Evolutionary conservation across 2,797 vertebrate species (phyloP), one percentile per base, ranked within the genome.

Genomic region (Acanthurus tractus): DNA sequence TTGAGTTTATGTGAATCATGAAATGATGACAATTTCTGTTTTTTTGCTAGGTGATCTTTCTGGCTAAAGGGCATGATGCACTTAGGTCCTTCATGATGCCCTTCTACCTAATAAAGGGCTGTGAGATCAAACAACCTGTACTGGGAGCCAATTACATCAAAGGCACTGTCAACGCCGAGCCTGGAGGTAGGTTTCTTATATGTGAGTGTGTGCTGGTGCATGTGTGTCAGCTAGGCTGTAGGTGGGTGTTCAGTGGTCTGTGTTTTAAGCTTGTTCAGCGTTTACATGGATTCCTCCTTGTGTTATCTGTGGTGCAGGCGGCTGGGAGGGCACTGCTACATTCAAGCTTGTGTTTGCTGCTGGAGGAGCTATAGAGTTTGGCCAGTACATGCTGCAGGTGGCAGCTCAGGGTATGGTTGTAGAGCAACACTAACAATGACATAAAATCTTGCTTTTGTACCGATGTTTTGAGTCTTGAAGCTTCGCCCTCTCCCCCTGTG

Each of bases 71-170:
- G 3, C 96, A 92, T 61, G 98, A 99, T 53, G 86, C 95, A 2
- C 94, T 99, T 91, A 96, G 96, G 92, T 99, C 98, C 15, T 98
- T 99, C 54, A 96, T 99, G 96, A 98, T 99, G 97, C 98, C 98
- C 0, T 99, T 99, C 83, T 99, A 99, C 85, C 93, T 99, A 83
- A 94, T 98, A 92, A 99, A 98, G 90, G 96, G 96, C 76, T 99
- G 97, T 74, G 98, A 99, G 92, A 95, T 99, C 85, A 99, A 99
- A 85, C 98, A 99, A 72, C 98, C 97, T 0, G 97, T 99, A 34
- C 94, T 99, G 25, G 98, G 98, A 54, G 98, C 98, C 58, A 99
- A 99, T 93, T 99, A 97, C 74, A 95, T 99, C 87, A 99, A 97
- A 86, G 98, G 97, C 1, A 94, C 82, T 0, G 93, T 99, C 87